Evolutionary conservation across 2,888 invertebrate genomes (phyloP).

Genomic region (Stenotaenia linearis): DNA sequence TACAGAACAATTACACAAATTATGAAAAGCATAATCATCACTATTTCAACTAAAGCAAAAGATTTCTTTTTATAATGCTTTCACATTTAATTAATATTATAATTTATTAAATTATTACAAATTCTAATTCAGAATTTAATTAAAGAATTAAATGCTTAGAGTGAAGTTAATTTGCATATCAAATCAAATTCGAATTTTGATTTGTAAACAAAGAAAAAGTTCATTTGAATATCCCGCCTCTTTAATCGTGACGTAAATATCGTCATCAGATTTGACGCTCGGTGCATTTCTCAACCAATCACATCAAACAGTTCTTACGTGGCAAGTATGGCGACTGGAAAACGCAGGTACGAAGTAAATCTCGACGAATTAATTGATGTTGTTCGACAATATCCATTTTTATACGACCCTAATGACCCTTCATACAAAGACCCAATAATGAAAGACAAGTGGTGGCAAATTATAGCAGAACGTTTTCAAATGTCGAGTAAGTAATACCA

Average conservation of each 20-base stretch:
- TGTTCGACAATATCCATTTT: background rate
- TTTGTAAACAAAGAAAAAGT: background rate
- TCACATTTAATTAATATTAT: too few relatives aligned
- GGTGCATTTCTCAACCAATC: background rate
- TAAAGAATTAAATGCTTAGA: too few relatives aligned
- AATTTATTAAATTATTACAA: too few relatives aligned
- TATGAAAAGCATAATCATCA: too few relatives aligned
- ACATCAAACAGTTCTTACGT: background rate
- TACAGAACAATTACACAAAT: too few relatives aligned
- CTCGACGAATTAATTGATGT: background rate
- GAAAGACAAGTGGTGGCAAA: constrained; percentile 3
- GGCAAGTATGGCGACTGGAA: background rate
- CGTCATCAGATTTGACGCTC: background rate
- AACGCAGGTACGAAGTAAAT: constrained; percentile 5
- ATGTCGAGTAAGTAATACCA: background rate
- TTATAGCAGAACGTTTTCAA: background rate
- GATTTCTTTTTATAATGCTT: too few relatives aligned
- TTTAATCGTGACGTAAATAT: background rate
- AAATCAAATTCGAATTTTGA: too few relatives aligned
- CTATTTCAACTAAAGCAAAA: too few relatives aligned
- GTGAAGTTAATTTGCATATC: too few relatives aligned
- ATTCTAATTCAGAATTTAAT: too few relatives aligned
- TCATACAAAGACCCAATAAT: background rate
- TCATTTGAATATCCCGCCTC: background rate
- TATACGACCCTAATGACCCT: background rate